Base-by-base conservation (phyloP, 1,140 invertebrate species). In the Aphelinus atriplicis region DNA sequence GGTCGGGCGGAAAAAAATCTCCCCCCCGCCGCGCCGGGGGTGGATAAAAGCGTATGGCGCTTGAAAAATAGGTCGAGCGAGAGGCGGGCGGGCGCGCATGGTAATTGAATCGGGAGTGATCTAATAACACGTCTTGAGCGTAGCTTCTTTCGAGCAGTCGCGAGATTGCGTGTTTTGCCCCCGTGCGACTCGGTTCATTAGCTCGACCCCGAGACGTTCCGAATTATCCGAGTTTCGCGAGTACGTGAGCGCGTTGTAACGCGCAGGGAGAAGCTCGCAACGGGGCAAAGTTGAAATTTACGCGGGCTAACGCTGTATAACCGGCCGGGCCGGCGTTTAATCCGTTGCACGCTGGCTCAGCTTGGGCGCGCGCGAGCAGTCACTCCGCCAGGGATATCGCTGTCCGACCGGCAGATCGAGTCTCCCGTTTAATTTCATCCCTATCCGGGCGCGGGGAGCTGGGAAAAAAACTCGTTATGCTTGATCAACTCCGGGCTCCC, bases 211-310 rank as follows among this genome's bases (percentile, higher is more conserved):
- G 26, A 26, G 26, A 26, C 26, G 26, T 26, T 26, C 26, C 26
- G 64, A 68, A 72, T 71, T 72, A 66, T 69, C 56, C 4, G 73
- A 68, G 58, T 77, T 69, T 64, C 66, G 68, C 58, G 72, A n/a
- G 43, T 56, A 2, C 7, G 62, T 10, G 55, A 50, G 53, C 43
- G 46, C 26, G 26, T 0, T 50, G 60, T 57, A 62, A 63, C 61
- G 61, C 55, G 66, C 26, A 50, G 56, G 71, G 66, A 73, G 71
- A 73, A 73, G 53, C 63, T 45, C 46, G 51, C 51, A 73, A 58
- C 71, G 62, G 50, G 60, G 63, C 61, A 48, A 73, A 66, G 55
- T 65, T 73, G 5, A 63, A 63, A 73, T 73, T 73, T 73, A 66
- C 63, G 66, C 26, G 26, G 26, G 26, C 26, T 26, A 26, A 26